Conservation (phyloP, 1,140 invertebrate genomes). For the Eubasilissa regina region DNA sequence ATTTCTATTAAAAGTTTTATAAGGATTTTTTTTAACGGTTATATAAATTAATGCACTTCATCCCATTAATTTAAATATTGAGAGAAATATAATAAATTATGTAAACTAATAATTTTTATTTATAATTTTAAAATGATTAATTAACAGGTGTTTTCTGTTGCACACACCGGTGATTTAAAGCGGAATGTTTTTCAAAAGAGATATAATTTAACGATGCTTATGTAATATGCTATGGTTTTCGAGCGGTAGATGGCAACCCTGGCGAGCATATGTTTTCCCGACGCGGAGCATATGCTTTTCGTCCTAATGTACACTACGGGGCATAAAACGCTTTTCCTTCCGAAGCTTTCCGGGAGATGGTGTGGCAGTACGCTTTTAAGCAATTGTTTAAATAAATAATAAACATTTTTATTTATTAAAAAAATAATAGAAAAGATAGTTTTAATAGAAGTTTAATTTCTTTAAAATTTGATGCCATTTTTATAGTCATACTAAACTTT, state of each 20-base stretch:
- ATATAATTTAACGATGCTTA: neutral
- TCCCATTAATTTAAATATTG: too few relatives aligned
- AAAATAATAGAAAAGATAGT: neutral
- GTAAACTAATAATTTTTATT: too few relatives aligned
- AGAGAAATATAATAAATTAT: too few relatives aligned
- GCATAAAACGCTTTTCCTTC: constrained; percentile 30
- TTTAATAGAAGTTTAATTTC: too few relatives aligned
- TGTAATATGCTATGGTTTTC: neutral
- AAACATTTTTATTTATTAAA: neutral
- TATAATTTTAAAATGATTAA: neutral
- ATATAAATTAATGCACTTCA: too few relatives aligned
- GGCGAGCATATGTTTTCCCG: constrained; percentile 43
- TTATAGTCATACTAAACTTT: too few relatives aligned
- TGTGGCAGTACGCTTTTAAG: constrained; percentile 13
- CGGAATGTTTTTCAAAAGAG: neutral
- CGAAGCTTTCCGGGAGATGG: constrained; percentile 11
- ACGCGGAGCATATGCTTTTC: constrained; percentile 45
- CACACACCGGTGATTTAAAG: neutral
- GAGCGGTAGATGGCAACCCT: constrained; percentile 42
- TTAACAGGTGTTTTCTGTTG: neutral
- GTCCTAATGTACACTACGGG: neutral
- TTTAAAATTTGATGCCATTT: too few relatives aligned
- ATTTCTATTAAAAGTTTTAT: too few relatives aligned
- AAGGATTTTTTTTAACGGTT: too few relatives aligned
- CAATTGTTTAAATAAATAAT: neutral